Evolutionary conservation across 2,797 vertebrate species (phyloP).

Genomic region (Phataginus tricuspis): DNA sequence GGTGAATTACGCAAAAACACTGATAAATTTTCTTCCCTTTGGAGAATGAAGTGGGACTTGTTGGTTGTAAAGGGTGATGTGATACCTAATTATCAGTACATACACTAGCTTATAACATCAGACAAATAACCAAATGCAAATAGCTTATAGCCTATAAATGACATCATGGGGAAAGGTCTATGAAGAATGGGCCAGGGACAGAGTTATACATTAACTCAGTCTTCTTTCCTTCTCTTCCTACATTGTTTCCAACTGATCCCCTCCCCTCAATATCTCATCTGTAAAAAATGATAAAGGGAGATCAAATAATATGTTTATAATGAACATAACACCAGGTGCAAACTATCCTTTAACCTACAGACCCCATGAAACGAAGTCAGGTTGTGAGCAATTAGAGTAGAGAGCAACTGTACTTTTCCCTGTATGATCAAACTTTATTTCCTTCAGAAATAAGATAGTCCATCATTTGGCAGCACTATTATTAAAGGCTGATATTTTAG

Average conservation of each 20-base stretch:
- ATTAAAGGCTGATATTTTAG: neutral
- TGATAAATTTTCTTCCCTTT: neutral
- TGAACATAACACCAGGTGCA: neutral
- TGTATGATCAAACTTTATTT: neutral
- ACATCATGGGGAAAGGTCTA: neutral
- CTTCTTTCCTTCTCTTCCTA: neutral
- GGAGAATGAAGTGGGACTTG: neutral
- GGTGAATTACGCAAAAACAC: neutral
- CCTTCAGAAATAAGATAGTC: conserved; percentile 33
- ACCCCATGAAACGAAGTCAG: neutral
- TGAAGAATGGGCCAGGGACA: neutral
- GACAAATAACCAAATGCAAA: neutral
- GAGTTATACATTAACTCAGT: neutral
- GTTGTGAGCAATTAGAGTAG: conserved; percentile 11
- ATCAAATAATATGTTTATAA: conserved; percentile 28
- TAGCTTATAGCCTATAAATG: neutral
- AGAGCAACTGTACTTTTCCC: neutral
- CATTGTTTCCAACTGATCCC: neutral
- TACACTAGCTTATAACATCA: neutral
- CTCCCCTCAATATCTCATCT: neutral
- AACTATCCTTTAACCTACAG: neutral
- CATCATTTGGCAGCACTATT: neutral
- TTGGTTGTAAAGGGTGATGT: neutral
- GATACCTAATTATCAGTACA: no score
- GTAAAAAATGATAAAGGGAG: neutral